phyloP scores from a whole-genome alignment of 2,888 invertebrate species.

The Eupeodes luniger region DNA sequence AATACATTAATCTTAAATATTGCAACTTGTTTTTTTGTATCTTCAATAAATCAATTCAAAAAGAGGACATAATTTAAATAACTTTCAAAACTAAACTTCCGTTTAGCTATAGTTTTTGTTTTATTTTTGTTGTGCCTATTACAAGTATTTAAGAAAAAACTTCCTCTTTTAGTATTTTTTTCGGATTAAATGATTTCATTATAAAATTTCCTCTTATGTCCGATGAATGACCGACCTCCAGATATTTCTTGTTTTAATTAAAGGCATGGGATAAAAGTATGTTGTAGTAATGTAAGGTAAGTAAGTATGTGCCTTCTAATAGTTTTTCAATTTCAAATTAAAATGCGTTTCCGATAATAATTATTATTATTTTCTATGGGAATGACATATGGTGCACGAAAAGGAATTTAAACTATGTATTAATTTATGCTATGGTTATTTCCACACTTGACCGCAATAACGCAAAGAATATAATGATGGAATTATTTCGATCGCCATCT shows the following conservation, averaged over 20 bases:
- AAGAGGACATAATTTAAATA: neutral
- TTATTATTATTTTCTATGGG: constrained; percentile 8
- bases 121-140: neutral
- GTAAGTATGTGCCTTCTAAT: no score
- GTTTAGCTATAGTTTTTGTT: neutral
- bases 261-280: neutral
- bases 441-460: constrained; percentile 40
- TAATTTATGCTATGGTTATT: constrained; percentile 9
- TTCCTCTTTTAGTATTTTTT: neutral
- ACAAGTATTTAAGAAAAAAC: neutral
- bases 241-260: neutral
- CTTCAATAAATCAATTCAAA: neutral
- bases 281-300: neutral
- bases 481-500: neutral
- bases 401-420: constrained; percentile 20
- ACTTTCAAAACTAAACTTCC: neutral
- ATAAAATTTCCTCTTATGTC: neutral
- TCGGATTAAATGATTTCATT: constrained; percentile 6
- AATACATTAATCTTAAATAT: neutral
- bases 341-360: constrained; percentile 50
- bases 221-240: neutral
- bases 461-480: neutral
- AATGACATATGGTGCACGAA: constrained; percentile 33
- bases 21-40: neutral
- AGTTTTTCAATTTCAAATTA: constrained; percentile 14